phyloP scores from a whole-genome alignment of 2,113 vertebrate species.

The Elgaria multicarinata region DNA sequence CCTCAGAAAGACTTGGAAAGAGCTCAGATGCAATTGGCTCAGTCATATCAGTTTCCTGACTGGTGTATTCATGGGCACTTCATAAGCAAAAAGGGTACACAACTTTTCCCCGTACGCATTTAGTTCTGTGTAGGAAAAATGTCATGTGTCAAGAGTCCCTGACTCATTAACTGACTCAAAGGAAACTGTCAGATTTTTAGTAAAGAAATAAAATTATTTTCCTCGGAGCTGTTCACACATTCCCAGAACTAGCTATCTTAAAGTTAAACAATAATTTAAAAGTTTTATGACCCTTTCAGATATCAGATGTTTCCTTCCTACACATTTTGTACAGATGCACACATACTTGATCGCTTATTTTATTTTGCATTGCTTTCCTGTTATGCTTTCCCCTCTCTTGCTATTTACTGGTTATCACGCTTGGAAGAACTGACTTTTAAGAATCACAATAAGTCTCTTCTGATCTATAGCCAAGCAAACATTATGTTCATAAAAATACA shows the following conservation, averaged over 20 bases:
- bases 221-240: background rate
- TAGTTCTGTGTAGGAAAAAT: background rate
- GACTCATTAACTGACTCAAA: constrained; percentile 20
- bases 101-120: background rate
- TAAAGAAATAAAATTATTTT: background rate
- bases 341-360: constrained; percentile 6
- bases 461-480: constrained; percentile 44
- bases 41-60: background rate
- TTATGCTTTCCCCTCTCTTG: constrained; percentile 54
- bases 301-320: background rate
- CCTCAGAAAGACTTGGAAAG: background rate
- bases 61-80: background rate
- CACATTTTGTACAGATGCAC: constrained; percentile 45
- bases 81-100: background rate
- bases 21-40: background rate
- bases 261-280: constrained; percentile 50
- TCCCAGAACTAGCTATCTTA: constrained; percentile 3
- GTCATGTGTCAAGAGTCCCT: background rate
- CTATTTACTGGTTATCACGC: constrained; percentile 40
- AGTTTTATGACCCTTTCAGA: background rate
- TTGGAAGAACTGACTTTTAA: background rate
- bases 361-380: constrained; percentile 57
- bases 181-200: background rate
- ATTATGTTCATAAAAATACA: constrained; percentile 49
- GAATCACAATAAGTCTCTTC: background rate